phyloP scores from a whole-genome alignment of 64 coral and sea anemone genomes.

The Pocillopora verrucosa region DNA sequence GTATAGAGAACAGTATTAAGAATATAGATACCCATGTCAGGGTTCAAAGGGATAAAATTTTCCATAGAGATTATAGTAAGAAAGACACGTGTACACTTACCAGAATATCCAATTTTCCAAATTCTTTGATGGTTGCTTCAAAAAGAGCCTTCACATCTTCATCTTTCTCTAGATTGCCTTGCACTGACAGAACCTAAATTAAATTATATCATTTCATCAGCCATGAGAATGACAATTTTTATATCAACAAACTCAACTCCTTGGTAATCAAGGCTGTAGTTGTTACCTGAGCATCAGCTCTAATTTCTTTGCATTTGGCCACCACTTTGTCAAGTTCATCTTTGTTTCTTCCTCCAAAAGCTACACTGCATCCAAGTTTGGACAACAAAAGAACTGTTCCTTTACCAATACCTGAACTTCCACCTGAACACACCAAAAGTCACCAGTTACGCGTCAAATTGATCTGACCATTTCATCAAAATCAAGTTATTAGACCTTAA shows the following conservation, averaged over 20 bases:
- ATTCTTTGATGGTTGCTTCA: conserved; percentile 34
- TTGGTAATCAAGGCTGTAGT: too few relatives aligned
- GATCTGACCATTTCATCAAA: too few relatives aligned
- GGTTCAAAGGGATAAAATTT: not conserved
- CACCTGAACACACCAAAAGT: not conserved
- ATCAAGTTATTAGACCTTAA: too few relatives aligned
- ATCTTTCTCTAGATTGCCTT: conserved; percentile 44
- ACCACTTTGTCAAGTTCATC: conserved; percentile 33
- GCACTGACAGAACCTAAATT: conserved; percentile 17
- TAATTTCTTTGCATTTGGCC: conserved; percentile 22
- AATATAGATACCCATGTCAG: too few relatives aligned
- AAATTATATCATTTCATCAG: not conserved
- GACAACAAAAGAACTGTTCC: conserved; percentile 38
- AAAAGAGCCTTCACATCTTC: conserved; percentile 45
- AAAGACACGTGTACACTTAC: not conserved
- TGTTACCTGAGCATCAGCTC: conserved; percentile 10
- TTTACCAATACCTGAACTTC: conserved; percentile 46
- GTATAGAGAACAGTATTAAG: too few relatives aligned
- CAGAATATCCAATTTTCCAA: conserved; percentile 53
- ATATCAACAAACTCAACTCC: not conserved
- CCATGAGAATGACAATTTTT: not conserved
- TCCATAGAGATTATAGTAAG: not conserved
- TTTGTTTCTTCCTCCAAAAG: conserved; percentile 46
- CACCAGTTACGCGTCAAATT: too few relatives aligned
- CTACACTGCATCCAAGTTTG: conserved; percentile 46